These are phyloP conservation scores for Enteromius argenteus DNA, from an alignment of 2,797 vertebrate genomes.

Conservation along the genomic window DNA sequence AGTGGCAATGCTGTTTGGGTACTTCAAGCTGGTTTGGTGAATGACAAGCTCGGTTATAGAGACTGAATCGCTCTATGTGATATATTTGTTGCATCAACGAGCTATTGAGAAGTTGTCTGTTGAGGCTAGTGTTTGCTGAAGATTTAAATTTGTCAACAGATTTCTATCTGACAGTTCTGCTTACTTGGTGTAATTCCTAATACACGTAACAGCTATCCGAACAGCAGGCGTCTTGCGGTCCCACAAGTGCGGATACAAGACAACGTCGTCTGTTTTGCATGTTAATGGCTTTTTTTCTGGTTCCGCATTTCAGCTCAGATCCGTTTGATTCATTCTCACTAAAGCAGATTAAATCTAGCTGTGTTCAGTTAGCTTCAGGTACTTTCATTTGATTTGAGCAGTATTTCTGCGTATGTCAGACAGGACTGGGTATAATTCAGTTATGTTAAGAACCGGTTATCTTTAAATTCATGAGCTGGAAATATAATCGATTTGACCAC, in stretches of 20 bases:
- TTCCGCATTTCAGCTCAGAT: slow-evolving; percentile 29
- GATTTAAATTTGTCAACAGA: slow-evolving; percentile 44
- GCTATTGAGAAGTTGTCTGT: slow-evolving; percentile 34
- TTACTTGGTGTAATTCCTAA: slow-evolving; percentile 35
- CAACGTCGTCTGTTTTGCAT: slow-evolving; percentile 38
- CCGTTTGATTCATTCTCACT: slow-evolving; percentile 13
- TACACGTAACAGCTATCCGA: slow-evolving; percentile 31
- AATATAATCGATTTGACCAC: not conserved
- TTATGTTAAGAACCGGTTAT: not conserved
- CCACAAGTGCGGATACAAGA: slow-evolving; percentile 21
- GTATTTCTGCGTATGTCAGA: slow-evolving; percentile 31
- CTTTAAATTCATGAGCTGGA: slow-evolving; percentile 21
- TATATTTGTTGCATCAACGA: slow-evolving; percentile 38
- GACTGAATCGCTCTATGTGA: slow-evolving; percentile 12
- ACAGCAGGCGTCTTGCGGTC: slow-evolving; percentile 29
- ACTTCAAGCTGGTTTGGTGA: slow-evolving; percentile 22
- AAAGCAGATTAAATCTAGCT: slow-evolving; percentile 35
- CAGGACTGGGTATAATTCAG: not conserved
- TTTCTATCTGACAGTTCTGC: slow-evolving; percentile 47
- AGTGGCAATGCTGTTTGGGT: slow-evolving; percentile 37
- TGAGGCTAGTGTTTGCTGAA: slow-evolving; percentile 24
- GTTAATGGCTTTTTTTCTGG: slow-evolving; percentile 12
- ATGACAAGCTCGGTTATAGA: slow-evolving; percentile 33
- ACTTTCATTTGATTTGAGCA: slow-evolving; percentile 23
- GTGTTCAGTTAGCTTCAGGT: slow-evolving; percentile 26